Base-by-base conservation (phyloP, 2,888 invertebrate genomes). In the Drosophila dives region DNA sequence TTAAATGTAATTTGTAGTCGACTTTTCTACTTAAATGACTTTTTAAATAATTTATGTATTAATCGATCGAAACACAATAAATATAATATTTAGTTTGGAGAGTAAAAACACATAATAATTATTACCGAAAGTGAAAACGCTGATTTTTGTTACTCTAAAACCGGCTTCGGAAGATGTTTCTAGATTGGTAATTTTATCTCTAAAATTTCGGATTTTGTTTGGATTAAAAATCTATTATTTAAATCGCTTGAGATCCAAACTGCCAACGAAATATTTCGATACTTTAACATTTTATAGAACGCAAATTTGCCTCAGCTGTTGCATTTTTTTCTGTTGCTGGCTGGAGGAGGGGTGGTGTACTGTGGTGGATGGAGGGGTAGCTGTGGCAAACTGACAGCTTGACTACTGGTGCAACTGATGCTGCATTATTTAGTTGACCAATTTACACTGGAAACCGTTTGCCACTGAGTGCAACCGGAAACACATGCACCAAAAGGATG, bases 341-440 rank as follows among this genome's bases (percentile, higher is more conserved):
- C 0, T 29, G 26, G 3, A 26, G 23, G 23, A 45, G 42, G 36
- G 2, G n/a, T n/a, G 42, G 36, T 2, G n/a, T n/a, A 23, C 1
- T 6, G 3, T n/a, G 23, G 12, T 3, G 32, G 42, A 40, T 48
- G 40, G 53, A 23, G 38, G 33, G 56, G 34, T 23, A 15, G 23
- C 38, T 40, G 32, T 54, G 49, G 20, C 11, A 26, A 69, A 55
- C 56, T 64, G 64, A 81, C 77, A 74, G 84, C 82, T 81, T 60
- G 75, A 73, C 74, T 72, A 70, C 74, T 75, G 69, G 74, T 81
- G 87, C 85, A 86, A 86, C 82, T 86, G 87, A 79, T 85, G 86
- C 84, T 86, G 90, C 89, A 91, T 91, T 90, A 91, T 91, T 90
- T 90, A 91, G 90, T 85, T 89, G 90, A 78, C 88, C 90, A 91